Conservation (phyloP, 2,113 vertebrate species). For the Dinomys branickii region DNA sequence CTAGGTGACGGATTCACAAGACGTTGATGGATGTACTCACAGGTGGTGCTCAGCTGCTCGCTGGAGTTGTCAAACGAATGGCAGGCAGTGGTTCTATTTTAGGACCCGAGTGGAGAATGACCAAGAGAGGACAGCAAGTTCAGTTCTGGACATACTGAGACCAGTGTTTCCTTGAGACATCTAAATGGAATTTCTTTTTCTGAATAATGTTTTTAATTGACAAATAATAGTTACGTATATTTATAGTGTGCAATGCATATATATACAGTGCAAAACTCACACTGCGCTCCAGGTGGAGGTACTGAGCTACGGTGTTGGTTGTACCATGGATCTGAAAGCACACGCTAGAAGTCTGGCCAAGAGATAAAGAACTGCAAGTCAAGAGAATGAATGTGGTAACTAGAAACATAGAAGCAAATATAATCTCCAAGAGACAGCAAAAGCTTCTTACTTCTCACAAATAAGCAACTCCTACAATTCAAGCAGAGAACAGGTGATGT, state of each 20-base stretch:
- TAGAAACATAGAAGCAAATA: background rate
- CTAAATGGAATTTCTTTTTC: background rate
- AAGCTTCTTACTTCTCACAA: background rate
- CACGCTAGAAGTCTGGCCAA: background rate
- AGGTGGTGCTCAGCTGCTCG: background rate
- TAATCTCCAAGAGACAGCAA: background rate
- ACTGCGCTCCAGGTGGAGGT: background rate
- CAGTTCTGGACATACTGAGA: background rate
- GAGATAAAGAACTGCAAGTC: background rate
- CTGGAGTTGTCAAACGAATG: background rate
- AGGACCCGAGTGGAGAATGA: background rate
- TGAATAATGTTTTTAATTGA: background rate
- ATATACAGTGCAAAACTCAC: background rate
- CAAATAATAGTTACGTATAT: background rate
- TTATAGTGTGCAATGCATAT: background rate
- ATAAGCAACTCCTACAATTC: background rate
- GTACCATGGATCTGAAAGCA: background rate
- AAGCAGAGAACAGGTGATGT: background rate
- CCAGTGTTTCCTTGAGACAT: background rate
- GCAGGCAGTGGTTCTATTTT: background rate
- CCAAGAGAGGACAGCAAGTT: background rate
- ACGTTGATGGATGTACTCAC: background rate
- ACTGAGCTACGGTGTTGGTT: background rate
- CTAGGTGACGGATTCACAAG: background rate
- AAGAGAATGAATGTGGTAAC: background rate